Evolutionary conservation across 2,888 invertebrate genomes (phyloP).

Genomic region (Tuberolachnus salignus): DNA sequence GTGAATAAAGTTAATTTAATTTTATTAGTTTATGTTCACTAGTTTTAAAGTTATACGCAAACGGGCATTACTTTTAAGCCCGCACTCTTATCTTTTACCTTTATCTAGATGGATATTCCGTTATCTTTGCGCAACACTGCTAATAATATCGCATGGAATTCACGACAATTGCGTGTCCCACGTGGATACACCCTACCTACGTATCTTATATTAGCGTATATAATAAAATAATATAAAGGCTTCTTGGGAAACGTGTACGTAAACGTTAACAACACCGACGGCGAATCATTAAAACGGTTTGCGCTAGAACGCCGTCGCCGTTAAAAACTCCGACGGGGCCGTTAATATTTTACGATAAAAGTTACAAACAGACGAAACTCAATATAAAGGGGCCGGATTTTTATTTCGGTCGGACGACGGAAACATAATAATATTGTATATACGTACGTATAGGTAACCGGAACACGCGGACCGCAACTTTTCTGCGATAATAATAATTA

Average conservation of each 20-base stretch:
- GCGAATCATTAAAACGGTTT: not conserved
- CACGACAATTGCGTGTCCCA: not conserved
- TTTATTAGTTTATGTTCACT: too few relatives aligned
- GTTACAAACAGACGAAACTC: constrained; percentile 24
- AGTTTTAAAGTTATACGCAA: too few relatives aligned
- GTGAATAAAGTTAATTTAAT: too few relatives aligned
- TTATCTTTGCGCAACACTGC: too few relatives aligned
- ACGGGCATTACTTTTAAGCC: too few relatives aligned
- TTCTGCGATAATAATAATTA: not conserved
- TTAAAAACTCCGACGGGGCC: constrained; percentile 16
- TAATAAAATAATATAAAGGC: too few relatives aligned
- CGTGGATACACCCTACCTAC: not conserved
- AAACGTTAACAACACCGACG: not conserved
- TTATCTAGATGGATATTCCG: too few relatives aligned
- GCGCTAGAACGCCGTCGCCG: constrained; percentile 12
- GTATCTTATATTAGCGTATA: not conserved
- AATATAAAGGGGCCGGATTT: constrained; percentile 25
- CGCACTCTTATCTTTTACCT: too few relatives aligned
- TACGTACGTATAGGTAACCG: too few relatives aligned
- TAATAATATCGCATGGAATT: not conserved
- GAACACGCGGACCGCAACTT: not conserved
- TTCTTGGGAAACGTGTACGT: not conserved
- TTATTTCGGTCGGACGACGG: constrained; percentile 6
- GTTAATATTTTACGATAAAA: constrained; percentile 38
- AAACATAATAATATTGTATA: not conserved